phyloP scores from a whole-genome alignment of 2,888 invertebrate genomes.

The Synergus gifuensis region DNA sequence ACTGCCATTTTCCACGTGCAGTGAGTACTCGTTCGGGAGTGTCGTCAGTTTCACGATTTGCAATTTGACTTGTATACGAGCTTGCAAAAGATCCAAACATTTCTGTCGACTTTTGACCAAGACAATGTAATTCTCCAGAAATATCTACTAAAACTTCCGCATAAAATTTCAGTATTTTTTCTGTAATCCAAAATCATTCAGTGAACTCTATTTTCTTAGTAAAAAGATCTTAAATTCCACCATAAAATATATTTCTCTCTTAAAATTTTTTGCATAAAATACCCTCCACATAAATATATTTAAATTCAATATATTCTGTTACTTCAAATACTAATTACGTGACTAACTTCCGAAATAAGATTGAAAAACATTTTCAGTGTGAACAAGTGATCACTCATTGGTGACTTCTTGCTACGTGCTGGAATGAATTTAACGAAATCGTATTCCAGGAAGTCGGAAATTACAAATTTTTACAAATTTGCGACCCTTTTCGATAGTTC shows the following conservation, averaged over 20 bases:
- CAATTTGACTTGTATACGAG: slow-evolving; percentile 37
- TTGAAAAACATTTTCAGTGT: not conserved
- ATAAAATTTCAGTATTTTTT: not conserved
- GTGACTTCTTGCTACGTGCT: slow-evolving; percentile 2
- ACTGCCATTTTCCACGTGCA: slow-evolving; percentile 32
- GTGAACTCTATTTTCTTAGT: not conserved
- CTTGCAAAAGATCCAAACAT: slow-evolving; percentile 32
- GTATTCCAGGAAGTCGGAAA: not conserved
- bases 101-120: not conserved
- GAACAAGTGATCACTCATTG: not conserved
- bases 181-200: not conserved
- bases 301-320: not conserved
- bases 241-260: too few relatives aligned
- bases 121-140: not conserved
- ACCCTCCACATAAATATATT: not conserved
- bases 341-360: not conserved
- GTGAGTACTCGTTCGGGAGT: slow-evolving; percentile 28
- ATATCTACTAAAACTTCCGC: not conserved
- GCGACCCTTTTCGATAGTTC: not conserved
- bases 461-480: not conserved
- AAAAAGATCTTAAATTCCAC: not conserved
- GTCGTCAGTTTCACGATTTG: slow-evolving; percentile 41
- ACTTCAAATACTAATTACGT: not conserved
- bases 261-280: too few relatives aligned
- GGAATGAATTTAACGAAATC: not conserved